Conservation (phyloP, 2,113 vertebrate genomes). For the Rhinolophus ferrumequinum region DNA sequence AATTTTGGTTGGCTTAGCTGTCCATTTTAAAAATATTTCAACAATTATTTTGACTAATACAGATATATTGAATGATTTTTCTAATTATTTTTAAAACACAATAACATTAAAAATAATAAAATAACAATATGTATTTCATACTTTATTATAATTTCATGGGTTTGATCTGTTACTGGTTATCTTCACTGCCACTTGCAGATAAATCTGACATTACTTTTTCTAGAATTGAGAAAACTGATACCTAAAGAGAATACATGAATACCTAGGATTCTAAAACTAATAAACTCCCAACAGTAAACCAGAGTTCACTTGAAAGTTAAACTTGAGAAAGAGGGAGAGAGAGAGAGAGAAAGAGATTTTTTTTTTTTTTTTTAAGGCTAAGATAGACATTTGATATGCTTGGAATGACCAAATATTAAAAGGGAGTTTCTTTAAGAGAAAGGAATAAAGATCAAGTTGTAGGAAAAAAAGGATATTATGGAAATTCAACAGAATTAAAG, state of each 20-base stretch:
- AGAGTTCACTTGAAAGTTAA: neutral
- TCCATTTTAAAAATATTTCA: neutral
- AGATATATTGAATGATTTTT: neutral
- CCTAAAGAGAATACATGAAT: neutral
- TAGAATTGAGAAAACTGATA: neutral
- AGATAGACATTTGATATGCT: neutral
- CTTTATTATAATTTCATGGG: neutral
- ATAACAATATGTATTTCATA: neutral
- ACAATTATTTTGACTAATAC: neutral
- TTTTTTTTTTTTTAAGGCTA: neutral
- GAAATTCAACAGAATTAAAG: neutral
- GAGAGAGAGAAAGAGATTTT: neutral
- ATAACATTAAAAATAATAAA: neutral
- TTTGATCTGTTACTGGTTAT: neutral
- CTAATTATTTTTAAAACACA: neutral
- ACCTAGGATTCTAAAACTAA: neutral
- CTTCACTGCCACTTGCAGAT: neutral
- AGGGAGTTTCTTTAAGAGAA: neutral
- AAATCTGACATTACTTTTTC: neutral
- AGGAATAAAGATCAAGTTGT: neutral
- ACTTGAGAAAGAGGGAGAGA: neutral
- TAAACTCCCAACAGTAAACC: neutral
- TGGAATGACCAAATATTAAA: neutral
- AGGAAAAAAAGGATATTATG: neutral
- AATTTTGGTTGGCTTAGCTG: neutral